Percentiles rank a stretch among this genome's conserved stretches.
Evolutionary conservation across 2,113 vertebrate genomes (phyloP).

Genomic region (Scartelaos histophorus): DNA sequence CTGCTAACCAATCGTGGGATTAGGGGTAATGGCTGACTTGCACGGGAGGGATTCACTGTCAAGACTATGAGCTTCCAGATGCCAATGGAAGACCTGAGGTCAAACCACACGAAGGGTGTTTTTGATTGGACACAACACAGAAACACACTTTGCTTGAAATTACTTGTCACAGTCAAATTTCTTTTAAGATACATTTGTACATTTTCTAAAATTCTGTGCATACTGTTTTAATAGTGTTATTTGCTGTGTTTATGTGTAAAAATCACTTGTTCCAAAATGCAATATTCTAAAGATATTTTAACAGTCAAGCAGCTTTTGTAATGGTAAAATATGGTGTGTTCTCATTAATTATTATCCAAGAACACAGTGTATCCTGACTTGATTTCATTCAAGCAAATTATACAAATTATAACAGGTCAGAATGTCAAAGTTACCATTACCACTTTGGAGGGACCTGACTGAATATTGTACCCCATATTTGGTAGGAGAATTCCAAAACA

Average conservation of each 20-base stretch:
- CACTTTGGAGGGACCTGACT: background rate
- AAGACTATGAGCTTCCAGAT: background rate
- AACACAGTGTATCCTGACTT: background rate
- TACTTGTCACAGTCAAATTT: no score
- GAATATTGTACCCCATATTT: background rate
- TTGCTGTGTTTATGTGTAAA: no score
- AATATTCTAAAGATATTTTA: no score
- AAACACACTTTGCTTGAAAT: no score
- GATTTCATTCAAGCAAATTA: background rate
- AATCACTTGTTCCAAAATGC: background rate
- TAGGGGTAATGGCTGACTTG: background rate
- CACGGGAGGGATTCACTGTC: background rate
- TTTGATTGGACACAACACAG: constrained; percentile 15
- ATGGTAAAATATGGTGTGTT: no score
- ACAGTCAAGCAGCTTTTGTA: no score
- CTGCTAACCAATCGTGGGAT: background rate
- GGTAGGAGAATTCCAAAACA: background rate
- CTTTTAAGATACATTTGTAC: no score
- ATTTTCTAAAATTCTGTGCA: no score
- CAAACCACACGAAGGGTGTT: constrained; percentile 13
- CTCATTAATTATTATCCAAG: background rate
- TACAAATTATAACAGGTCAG: background rate
- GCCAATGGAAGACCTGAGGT: background rate
- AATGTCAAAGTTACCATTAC: background rate
- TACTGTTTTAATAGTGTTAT: no score